These are phyloP conservation scores for Epinotia nisella DNA, from an alignment of 2,888 invertebrate genomes.

Conservation along the genomic window DNA sequence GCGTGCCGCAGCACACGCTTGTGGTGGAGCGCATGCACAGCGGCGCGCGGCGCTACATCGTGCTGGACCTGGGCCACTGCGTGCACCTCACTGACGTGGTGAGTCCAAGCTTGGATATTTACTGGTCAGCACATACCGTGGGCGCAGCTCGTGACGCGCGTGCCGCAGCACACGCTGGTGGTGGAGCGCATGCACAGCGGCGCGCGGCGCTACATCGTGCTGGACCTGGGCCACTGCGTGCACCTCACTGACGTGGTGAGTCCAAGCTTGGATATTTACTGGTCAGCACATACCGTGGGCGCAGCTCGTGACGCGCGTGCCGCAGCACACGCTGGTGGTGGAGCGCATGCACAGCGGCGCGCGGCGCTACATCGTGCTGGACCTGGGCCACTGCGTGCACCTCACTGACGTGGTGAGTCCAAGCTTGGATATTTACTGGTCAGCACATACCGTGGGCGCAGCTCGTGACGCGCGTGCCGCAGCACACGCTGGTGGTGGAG, in stretches of 20 bases:
- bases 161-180: slow-evolving; percentile 93
- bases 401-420: slow-evolving; percentile 93
- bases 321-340: slow-evolving; percentile 94
- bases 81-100: slow-evolving; percentile 93
- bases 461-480: slow-evolving; percentile 91
- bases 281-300: slow-evolving; percentile 91
- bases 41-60: slow-evolving; percentile 95
- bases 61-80: slow-evolving; percentile 95
- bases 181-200: slow-evolving; percentile 98
- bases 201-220: slow-evolving; percentile 94
- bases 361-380: slow-evolving; percentile 95
- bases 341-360: slow-evolving; percentile 98
- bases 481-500: slow-evolving; percentile 94
- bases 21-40: slow-evolving; percentile 97
- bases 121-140: too few species aligned
- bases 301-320: slow-evolving; percentile 90
- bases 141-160: slow-evolving; percentile 91
- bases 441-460: slow-evolving; percentile 91
- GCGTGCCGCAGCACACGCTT: slow-evolving; percentile 93
- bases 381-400: slow-evolving; percentile 94
- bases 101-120: too few species aligned
- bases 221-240: slow-evolving; percentile 95
- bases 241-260: slow-evolving; percentile 92
- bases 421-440: too few species aligned
- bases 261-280: too few species aligned